Base-by-base conservation (phyloP, 2,113 vertebrate genomes). In the Acinonyx jubatus region DNA sequence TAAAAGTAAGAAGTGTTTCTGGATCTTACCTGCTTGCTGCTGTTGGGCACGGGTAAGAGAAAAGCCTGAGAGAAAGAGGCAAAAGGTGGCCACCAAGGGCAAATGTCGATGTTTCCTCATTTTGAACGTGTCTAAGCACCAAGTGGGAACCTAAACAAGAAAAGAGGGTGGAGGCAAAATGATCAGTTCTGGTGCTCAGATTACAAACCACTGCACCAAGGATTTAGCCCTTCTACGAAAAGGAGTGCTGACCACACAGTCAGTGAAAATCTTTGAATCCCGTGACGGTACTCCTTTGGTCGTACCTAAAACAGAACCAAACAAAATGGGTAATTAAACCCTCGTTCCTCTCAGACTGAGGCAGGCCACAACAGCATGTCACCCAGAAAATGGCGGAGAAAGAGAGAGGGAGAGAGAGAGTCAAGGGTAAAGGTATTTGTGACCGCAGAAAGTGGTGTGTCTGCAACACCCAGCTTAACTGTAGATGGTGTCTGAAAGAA, bases 51-150 rank as follows among this genome's bases (percentile, higher is more conserved):
- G 78, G 10, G 99, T 97, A 0, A n/a, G 97, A 41, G 97, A 76
- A 63, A 99, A 97, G 98, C 99, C 99, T 97, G 98, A 98, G 76
- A 99, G 97, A 31, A 99, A 96, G 96, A 99, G 84, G 65, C 98
- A 98, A 94, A 99, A 84, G 71, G 99, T 89, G 96, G 98, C 98
- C 96, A 76, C 96, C 0, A 99, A 84, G 61, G 98, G 98, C 98
- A 99, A 91, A 61, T 98, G 97, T 71, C 97, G 98, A 25, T 98
- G 98, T 94, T 98, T 99, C 99, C 98, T 98, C 99, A 99, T 99
- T 98, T 98, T 99, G 97, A 95, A 36, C 84, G 87, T 98, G 96
- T 97, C 96, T 96, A 92, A 98, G 98, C 98, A 98, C 98, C 98
- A 94, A 73, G 31, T 0, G n/a, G 55, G 97, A 85, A 98, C 98